Evolutionary conservation across 2,888 invertebrate genomes (phyloP), one percentile per base, ranked within the genome.

Genomic region (Isotomurus palustris): DNA sequence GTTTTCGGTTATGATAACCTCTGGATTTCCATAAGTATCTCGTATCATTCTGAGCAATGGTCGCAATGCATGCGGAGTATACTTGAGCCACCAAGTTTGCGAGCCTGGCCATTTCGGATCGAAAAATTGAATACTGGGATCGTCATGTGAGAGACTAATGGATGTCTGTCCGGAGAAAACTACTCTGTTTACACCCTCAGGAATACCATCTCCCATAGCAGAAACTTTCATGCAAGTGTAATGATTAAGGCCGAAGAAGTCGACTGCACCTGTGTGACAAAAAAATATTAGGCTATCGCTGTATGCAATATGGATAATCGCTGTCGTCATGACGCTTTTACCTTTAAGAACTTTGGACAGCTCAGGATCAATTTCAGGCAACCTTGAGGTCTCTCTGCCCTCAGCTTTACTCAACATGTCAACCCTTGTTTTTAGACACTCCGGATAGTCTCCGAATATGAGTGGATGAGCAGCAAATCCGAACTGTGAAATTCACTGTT

Each of bases 381-480:
- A 36, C 1, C 53, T 32, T 1, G 67, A 53, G 44, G 72, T 40
- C n/a, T n/a, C n/a, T 25, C 17, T 3, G 3, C 72, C 73, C 59
- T 75, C 74, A 12, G 64, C 56, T 29, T 61, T 21, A 48, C 74
- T 74, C 45, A 72, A 73, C 6, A 59, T 63, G 0, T 50, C 70
- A 36, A 74, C 64, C 12, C 69, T 69, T 8, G 68, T 65, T 0
- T 73, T 60, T 69, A 74, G 71, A 1, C 67, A 38, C 19, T 69
- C 57, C 0, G 74, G 74, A 64, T 74, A 75, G 43, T 71, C 72
- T 10, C 75, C 74, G 3, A 62, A 43, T 55, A 69, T 74, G 3
- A 75, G 69, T 3, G 75, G 74, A 68, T 75, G 70, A 4, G 72
- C 72, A 14, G 73, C 53, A 72, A 73, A 73, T 10, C 75, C 75